Evolutionary conservation across 2,888 invertebrate genomes (phyloP), one percentile per base, ranked within the genome.

Genomic region (Thereva nobilitata): DNA sequence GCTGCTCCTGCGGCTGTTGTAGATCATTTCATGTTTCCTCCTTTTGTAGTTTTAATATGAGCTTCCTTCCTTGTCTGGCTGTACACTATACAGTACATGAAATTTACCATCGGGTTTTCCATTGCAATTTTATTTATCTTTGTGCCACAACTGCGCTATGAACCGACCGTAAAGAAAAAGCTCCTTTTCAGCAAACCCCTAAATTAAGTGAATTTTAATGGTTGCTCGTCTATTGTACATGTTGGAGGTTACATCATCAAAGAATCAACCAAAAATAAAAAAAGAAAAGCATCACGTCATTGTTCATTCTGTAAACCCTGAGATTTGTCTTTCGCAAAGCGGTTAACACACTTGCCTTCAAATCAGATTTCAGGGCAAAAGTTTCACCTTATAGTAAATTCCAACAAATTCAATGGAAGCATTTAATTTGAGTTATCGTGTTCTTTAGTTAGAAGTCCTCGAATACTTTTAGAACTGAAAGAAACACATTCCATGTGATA

Each of bases 191-290:
- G 6, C 4, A 57, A 23, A 10, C 35, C 44, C 45, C 35, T 9
- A 23, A 59, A 35, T 47, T 45, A 47, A 59, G 57, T 44, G 57
- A 59, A 59, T 59, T 59, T 59, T 59, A 59, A 59, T 59, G 57
- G 12, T 59, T 47, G 23, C 23, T 2, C 23, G 23, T 23, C 23
- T 23, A 23, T 23, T 23, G 23, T 23, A 23, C 23, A 23, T 23
- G 23, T 23, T 2, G 23, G 23, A 23, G 23, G 23, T 23, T 23
- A 23, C 23, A 23, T 23, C 23, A 23, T 23, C 23, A 23, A 23
- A 45, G 5, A 45, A 45, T 10, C 9, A 45, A 45, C 9, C 10
- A 45, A 45, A 7, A n/a, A 45, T 45, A 45, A 45, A 45, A 45
- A 45, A 45, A n/a, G n/a, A n/a, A 2, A 45, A 23, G 23, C 23